phyloP scores from a whole-genome alignment of 2,113 vertebrate species.

The Percina caprodes region DNA sequence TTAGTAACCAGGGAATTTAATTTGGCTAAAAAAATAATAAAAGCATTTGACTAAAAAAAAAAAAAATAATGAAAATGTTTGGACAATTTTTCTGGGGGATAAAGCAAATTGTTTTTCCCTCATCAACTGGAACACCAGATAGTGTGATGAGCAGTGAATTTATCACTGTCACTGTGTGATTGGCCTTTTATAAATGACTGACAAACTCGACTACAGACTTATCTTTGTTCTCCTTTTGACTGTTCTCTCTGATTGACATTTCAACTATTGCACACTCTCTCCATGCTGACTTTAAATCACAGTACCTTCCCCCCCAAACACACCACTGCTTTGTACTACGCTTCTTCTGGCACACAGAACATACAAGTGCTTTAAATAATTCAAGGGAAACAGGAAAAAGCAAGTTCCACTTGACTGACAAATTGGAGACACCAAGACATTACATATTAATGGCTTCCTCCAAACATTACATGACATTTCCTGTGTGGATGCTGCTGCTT shows the following conservation, averaged over 20 bases:
- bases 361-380: constrained; percentile 57
- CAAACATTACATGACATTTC: constrained; percentile 31
- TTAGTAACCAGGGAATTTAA: not conserved
- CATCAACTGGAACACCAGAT: constrained; percentile 20
- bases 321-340: constrained; percentile 3
- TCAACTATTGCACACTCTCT: constrained; percentile 16
- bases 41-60: not conserved
- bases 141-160: not conserved
- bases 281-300: not conserved
- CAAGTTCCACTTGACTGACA: constrained; percentile 33
- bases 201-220: not conserved
- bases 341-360: not conserved
- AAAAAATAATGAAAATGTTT: not conserved
- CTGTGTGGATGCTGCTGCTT: constrained; percentile 17
- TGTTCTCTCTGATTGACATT: constrained; percentile 8
- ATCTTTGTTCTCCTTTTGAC: constrained; percentile 16
- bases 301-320: not conserved
- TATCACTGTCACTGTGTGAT: not conserved
- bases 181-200: constrained; percentile 23
- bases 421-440: constrained; percentile 2
- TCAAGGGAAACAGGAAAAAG: constrained; percentile 44
- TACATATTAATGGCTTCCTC: constrained; percentile 39
- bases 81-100: not conserved
- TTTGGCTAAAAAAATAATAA: not conserved
- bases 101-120: not conserved